Conservation (phyloP, 2,888 invertebrate genomes). For the Cactoblastis cactorum region DNA sequence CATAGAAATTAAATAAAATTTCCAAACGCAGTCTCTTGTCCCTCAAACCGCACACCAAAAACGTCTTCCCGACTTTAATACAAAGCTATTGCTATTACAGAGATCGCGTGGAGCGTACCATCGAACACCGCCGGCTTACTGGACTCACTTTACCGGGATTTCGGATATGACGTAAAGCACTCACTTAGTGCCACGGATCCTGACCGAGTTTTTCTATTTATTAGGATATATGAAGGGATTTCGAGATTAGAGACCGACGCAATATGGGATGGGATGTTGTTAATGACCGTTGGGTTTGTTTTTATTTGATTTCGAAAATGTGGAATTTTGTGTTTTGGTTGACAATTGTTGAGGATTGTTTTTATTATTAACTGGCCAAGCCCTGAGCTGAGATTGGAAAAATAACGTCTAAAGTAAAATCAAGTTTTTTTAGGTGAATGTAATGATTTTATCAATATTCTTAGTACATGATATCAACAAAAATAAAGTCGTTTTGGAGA, state of each 20-base stretch:
- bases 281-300: conserved; percentile 34
- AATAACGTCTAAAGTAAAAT: too few relatives aligned
- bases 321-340: conserved; percentile 2
- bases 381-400: too few relatives aligned
- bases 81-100: conserved; percentile 79
- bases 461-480: too few relatives aligned
- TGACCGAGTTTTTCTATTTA: conserved; percentile 76
- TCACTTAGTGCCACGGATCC: conserved; percentile 59
- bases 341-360: too few relatives aligned
- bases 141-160: conserved; percentile 78
- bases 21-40: too few relatives aligned
- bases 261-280: conserved; percentile 50
- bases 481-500: too few relatives aligned
- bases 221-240: conserved; percentile 63
- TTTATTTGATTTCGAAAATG: conserved; percentile 17
- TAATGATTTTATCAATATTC: too few relatives aligned
- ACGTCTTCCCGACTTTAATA: conserved; percentile 73
- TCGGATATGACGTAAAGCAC: conserved; percentile 79
- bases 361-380: too few relatives aligned
- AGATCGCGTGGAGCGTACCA: conserved; percentile 68
- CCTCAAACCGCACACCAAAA: conserved; percentile 59
- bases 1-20: too few relatives aligned
- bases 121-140: conserved; percentile 71
- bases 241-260: conserved; percentile 57
- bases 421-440: too few relatives aligned